Evolutionary conservation across 1,140 invertebrate genomes (phyloP).

Genomic region (Danaus plexippus): DNA sequence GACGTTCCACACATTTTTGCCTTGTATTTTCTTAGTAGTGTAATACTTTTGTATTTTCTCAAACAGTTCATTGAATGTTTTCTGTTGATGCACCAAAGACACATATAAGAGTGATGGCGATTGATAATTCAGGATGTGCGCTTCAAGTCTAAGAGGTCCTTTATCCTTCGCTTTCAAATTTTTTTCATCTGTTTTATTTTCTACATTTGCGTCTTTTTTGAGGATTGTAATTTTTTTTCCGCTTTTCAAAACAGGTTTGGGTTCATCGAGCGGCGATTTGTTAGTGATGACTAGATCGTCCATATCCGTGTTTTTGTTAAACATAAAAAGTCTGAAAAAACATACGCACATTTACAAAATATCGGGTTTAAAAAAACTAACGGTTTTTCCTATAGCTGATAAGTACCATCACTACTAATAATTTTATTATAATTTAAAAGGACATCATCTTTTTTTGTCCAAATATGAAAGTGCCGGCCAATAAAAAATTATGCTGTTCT

Average conservation of each 20-base stretch:
- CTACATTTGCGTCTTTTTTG: conserved; percentile 16
- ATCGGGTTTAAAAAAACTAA: no score
- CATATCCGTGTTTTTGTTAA: conserved; percentile 36
- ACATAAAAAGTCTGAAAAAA: conserved; percentile 42
- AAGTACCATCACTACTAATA: no score
- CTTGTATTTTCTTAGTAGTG: conserved; percentile 26
- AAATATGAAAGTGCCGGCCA: no score
- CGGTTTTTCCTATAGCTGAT: no score
- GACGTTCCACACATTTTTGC: conserved; percentile 50
- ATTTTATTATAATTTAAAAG: no score
- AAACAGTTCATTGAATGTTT: conserved; percentile 51
- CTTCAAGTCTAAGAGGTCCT: conserved; percentile 68
- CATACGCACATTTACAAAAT: not conserved
- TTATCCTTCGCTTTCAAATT: conserved; percentile 51
- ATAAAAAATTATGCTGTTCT: no score
- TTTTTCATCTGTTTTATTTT: conserved; percentile 22
- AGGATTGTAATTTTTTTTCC: conserved; percentile 19
- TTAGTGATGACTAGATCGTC: conserved; percentile 39
- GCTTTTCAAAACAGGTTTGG: conserved; percentile 16
- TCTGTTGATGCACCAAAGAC: conserved; percentile 48
- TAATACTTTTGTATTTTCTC: conserved; percentile 70
- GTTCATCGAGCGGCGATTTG: conserved; percentile 29
- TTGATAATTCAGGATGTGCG: conserved; percentile 58
- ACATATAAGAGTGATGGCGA: conserved; percentile 73
- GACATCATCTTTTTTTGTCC: no score